Evolutionary conservation across 2,113 vertebrate species (phyloP), one percentile per base, ranked within the genome.

Genomic region (Scomber scombrus): DNA sequence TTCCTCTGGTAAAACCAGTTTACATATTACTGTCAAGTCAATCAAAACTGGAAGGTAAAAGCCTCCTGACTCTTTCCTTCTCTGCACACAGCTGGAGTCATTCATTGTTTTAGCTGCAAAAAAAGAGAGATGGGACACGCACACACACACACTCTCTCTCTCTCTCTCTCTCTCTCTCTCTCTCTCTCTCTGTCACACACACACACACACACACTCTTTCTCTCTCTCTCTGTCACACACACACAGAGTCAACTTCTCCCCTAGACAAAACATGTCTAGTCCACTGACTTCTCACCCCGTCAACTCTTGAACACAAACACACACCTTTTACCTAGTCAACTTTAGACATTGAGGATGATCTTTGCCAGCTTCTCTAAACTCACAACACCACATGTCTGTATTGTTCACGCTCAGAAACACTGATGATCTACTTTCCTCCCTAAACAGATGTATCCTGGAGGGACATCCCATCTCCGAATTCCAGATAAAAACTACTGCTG

Each of bases 251-350:
- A 43, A 43, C 70, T 43, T 79, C 45, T 71, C 40, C 16, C 54
- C 34, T 40, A 34, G 54, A 52, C n/a, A 26, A 0, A 9, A 3
- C 47, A 13, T n/a, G 68, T 88, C 68, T 63, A 43, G 57, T 67
- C 60, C 23, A 43, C 47, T 78, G 81, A 78, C 72, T 60, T 75
- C 18, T 80, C 56, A 52, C 80, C 57, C 55, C 7, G 3, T 65
- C n/a, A n/a, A 55, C 72, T 71, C 23, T 47, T 21, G 60, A 11
- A 49, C 51, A 57, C 19, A 67, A 34, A 63, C 29, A 58, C 34
- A 55, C 80, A 77, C 64, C 23, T 81, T 78, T 80, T 29, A 64
- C 78, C 64, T 3, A 45, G 55, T 86, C 55, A 72, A 73, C 80
- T 77, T 21, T 85, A 45, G n/a, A 51, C 51, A 31, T 11, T 66